Evolutionary conservation across 2,797 vertebrate genomes (phyloP), one percentile per base, ranked within the genome.

Genomic region (Crocidura indochinensis): DNA sequence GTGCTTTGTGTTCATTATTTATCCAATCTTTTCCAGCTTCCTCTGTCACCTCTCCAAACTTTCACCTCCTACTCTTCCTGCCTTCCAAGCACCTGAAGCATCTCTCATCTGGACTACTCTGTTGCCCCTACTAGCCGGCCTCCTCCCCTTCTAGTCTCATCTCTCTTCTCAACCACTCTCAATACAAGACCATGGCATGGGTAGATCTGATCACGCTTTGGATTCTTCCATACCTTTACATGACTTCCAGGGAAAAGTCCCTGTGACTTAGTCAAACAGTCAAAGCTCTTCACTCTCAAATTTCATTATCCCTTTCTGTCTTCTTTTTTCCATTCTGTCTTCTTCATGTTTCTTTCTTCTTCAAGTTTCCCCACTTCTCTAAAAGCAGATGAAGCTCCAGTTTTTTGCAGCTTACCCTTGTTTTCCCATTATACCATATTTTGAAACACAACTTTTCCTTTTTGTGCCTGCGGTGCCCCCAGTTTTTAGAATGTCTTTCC

Each of bases 1-100:
- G 78, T 87, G 22, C 19, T 65, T 83, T 93, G 64, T n/a, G 85
- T 84, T 68, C 76, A 69, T 83, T 56, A 85, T 72, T 84, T 49
- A 80, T 90, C 10, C 31, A 46, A 8, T 86, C 64, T 92, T 90
- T 44, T 87, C 60, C 90, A 77, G 27, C 8, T 78, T 92, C 27
- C 27, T 82, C 56, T 44, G 71, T 14, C 77, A 69, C 69, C 51
- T 81, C 22, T 91, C 60, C 15, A 29, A 38, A 64, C 68, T 64
- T 38, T 85, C 46, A 47, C 51, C 20, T 87, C 27, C 76, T 84
- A 84, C 1, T 26, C 3, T 51, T 24, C 51, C 27, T 10, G 2
- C 47, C 76, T 93, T 90, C 1, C 3, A 64, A n/a, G 47, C 2
- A 0, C n/a, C 65, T 5, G 0, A 17, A 51, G 24, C 51, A 67